A percentile compares a stretch with the other conserved stretches of the same genome.
phyloP scores from a whole-genome alignment of 2,888 invertebrate genomes.

The Globia sparganii region DNA sequence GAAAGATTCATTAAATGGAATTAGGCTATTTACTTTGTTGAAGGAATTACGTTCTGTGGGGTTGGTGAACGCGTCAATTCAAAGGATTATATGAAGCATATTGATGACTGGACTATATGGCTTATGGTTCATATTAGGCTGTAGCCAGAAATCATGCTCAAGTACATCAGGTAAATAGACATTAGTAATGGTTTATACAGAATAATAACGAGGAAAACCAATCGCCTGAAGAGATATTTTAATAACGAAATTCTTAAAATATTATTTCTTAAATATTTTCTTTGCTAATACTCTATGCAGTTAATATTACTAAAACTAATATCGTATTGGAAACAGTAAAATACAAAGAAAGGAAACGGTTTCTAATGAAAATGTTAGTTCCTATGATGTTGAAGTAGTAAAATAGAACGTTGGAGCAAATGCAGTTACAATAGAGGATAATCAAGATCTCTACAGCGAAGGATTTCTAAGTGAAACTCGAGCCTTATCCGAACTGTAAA shows the following conservation, averaged over 20 bases:
- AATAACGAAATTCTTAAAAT: background rate
- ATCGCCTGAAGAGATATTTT: background rate
- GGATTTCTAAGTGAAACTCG: conserved; percentile 56
- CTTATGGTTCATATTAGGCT: background rate
- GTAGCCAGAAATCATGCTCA: background rate
- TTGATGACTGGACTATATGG: background rate
- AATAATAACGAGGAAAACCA: background rate
- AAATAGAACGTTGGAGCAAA: conserved; percentile 39
- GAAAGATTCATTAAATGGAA: conserved; percentile 54
- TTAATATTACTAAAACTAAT: background rate
- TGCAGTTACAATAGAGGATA: conserved; percentile 50
- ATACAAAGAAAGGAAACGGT: background rate
- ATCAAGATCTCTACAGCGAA: conserved; percentile 44
- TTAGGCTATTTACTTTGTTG: conserved; percentile 37
- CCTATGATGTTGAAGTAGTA: conserved; percentile 8
- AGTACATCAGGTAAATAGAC: background rate
- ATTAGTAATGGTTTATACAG: background rate
- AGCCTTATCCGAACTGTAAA: conserved; percentile 32
- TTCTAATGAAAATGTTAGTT: conserved; percentile 5
- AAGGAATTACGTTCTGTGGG: conserved; percentile 12
- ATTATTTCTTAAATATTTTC: background rate
- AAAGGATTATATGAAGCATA: background rate
- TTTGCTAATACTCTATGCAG: background rate
- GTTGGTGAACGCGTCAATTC: no score
- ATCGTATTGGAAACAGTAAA: background rate